Evolutionary conservation across 2,888 invertebrate species (phyloP).

Genomic region (Brenthis ino): DNA sequence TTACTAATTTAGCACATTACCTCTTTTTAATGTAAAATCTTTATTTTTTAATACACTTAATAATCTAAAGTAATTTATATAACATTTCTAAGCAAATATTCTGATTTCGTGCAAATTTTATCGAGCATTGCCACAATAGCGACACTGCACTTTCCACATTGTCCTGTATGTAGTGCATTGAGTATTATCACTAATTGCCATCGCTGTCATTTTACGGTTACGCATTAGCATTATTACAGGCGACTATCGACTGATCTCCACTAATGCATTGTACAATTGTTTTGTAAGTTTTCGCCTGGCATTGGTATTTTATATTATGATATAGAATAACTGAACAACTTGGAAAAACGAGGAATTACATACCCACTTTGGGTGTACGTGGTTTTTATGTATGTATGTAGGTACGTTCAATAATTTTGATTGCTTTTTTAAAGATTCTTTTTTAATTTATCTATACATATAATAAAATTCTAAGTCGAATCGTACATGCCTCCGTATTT

Average conservation of each 20-base stretch:
- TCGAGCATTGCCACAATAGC: slow-evolving; percentile 45
- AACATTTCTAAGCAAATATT: background rate
- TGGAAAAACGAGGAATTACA: too few relatives aligned
- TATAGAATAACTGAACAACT: background rate
- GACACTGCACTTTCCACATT: slow-evolving; percentile 48
- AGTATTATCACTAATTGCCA: slow-evolving; percentile 74
- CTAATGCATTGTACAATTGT: slow-evolving; percentile 44
- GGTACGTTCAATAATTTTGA: too few relatives aligned
- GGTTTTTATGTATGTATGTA: too few relatives aligned
- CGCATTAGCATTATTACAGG: slow-evolving; percentile 76
- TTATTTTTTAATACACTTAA: too few relatives aligned
- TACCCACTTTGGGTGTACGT: too few relatives aligned
- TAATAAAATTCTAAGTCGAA: too few relatives aligned
- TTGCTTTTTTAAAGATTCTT: too few relatives aligned
- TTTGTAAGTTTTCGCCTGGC: slow-evolving; percentile 22
- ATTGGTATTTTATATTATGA: background rate
- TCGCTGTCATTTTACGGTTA: slow-evolving; percentile 79
- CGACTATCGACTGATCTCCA: slow-evolving; percentile 60
- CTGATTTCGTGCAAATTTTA: slow-evolving; percentile 24
- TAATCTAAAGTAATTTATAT: too few relatives aligned
- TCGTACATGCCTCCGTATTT: too few relatives aligned
- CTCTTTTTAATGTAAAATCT: too few relatives aligned
- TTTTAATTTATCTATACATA: too few relatives aligned
- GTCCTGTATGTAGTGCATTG: slow-evolving; percentile 58
- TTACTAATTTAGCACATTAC: too few relatives aligned